Percentiles rank a stretch among this genome's conserved stretches.
phyloP scores from a whole-genome alignment of 2,113 vertebrate species.

The Elgaria multicarinata region DNA sequence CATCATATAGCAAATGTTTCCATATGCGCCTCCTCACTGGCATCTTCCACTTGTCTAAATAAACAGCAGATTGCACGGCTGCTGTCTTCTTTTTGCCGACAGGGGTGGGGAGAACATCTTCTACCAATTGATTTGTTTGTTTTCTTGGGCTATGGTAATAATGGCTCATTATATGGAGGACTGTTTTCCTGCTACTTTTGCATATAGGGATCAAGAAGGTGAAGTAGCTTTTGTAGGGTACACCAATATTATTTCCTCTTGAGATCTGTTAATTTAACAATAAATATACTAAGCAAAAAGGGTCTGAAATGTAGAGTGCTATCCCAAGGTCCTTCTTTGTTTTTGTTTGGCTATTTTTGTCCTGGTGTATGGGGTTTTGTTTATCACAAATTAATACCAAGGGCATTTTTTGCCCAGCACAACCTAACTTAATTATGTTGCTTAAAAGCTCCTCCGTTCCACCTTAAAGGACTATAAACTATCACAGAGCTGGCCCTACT shows the following conservation, averaged over 20 bases:
- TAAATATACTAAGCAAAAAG: not conserved
- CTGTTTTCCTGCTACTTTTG: not conserved
- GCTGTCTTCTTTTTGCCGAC: not conserved
- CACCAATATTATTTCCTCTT: not conserved
- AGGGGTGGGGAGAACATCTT: not conserved
- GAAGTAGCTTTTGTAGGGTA: not conserved
- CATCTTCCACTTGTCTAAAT: conserved; percentile 3
- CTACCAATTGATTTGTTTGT: not conserved
- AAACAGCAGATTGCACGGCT: not conserved
- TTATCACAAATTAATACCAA: not conserved
- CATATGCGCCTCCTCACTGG: not conserved
- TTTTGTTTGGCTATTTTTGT: not conserved
- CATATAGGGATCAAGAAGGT: not conserved
- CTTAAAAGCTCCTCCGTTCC: not conserved
- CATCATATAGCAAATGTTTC: conserved; percentile 19
- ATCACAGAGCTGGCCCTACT: not conserved
- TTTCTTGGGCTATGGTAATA: not conserved
- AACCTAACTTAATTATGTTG: not conserved
- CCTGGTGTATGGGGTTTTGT: not conserved
- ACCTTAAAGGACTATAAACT: not conserved
- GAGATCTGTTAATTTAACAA: not conserved
- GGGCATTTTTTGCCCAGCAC: not conserved
- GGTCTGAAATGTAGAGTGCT: not conserved
- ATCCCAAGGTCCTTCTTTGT: not conserved
- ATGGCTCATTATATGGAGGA: not conserved